phyloP scores from a whole-genome alignment of 2,113 vertebrate genomes.

The Bungarus multicinctus region DNA sequence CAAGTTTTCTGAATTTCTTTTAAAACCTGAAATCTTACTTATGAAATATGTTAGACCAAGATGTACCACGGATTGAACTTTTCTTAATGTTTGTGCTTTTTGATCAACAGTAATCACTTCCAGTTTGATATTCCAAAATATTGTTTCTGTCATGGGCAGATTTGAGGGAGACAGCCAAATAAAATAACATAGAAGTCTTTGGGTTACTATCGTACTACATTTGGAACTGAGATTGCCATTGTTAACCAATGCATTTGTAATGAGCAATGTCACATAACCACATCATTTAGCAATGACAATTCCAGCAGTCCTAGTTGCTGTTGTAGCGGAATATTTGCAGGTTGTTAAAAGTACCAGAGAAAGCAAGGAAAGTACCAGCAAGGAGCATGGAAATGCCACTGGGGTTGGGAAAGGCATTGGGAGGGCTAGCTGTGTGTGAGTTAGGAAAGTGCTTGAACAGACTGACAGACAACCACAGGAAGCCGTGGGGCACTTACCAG shows the following conservation, averaged over 20 bases:
- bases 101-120: neutral
- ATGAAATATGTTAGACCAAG: neutral
- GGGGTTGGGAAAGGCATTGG: neutral
- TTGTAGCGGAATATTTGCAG: neutral
- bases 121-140: neutral
- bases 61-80: neutral
- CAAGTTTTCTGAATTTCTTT: neutral
- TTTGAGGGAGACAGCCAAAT: neutral
- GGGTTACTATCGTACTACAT: neutral
- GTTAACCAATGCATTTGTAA: neutral
- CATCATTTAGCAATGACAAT: neutral
- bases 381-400: neutral
- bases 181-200: neutral
- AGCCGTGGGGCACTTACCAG: neutral
- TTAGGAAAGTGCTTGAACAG: neutral
- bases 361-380: neutral
- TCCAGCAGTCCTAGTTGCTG: neutral
- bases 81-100: neutral
- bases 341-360: neutral
- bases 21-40: neutral
- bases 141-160: neutral
- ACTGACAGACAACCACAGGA: neutral
- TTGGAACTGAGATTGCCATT: neutral
- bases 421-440: neutral
- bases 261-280: neutral